A percentile compares a stretch with the other conserved stretches of the same genome.
These are phyloP conservation scores for Margaritifera margaritifera DNA, from an alignment of 2,888 invertebrate genomes.

Conservation along the genomic window DNA sequence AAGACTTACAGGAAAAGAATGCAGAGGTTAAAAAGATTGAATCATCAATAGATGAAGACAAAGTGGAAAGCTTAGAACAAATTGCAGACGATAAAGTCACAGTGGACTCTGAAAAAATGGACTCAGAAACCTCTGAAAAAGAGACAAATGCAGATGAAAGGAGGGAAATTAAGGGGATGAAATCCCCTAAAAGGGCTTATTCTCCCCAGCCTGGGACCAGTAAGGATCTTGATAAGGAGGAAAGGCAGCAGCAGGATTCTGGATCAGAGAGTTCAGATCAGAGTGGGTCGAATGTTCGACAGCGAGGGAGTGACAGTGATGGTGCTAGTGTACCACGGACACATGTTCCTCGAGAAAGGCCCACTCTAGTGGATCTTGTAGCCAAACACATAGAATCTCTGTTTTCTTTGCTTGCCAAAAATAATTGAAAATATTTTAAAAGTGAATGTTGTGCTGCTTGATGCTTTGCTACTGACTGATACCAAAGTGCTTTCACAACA, in stretches of 20 bases:
- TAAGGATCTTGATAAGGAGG: slow-evolving; percentile 11
- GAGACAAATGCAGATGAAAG: slow-evolving; percentile 2
- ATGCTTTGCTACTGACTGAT: too few relatives aligned
- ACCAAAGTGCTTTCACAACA: too few relatives aligned
- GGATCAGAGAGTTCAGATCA: neutral
- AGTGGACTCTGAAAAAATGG: slow-evolving; percentile 14
- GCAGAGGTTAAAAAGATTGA: slow-evolving; percentile 7
- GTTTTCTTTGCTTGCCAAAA: slow-evolving; percentile 31
- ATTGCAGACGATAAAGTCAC: slow-evolving; percentile 1
- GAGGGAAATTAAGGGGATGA: neutral
- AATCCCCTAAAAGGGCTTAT: slow-evolving; percentile 20
- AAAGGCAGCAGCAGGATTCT: slow-evolving; percentile 4
- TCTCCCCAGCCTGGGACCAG: slow-evolving; percentile 41
- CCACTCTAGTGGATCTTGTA: slow-evolving; percentile 58
- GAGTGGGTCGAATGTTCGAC: slow-evolving; percentile 1
- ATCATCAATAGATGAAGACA: slow-evolving; percentile 6
- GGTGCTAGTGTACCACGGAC: slow-evolving; percentile 14
- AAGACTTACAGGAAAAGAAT: slow-evolving; percentile 2
- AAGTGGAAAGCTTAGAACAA: slow-evolving; percentile 13
- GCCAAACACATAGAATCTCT: slow-evolving; percentile 62
- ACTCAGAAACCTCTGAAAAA: slow-evolving; percentile 10
- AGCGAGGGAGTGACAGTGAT: slow-evolving; percentile 17
- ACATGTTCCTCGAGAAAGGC: slow-evolving; percentile 44
- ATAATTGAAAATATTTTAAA: slow-evolving; percentile 3
- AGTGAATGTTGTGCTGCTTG: too few relatives aligned